Percentiles rank a stretch among this genome's conserved stretches.
Evolutionary conservation across 2,113 vertebrate genomes (phyloP).

Genomic region (Phasianus colchicus): DNA sequence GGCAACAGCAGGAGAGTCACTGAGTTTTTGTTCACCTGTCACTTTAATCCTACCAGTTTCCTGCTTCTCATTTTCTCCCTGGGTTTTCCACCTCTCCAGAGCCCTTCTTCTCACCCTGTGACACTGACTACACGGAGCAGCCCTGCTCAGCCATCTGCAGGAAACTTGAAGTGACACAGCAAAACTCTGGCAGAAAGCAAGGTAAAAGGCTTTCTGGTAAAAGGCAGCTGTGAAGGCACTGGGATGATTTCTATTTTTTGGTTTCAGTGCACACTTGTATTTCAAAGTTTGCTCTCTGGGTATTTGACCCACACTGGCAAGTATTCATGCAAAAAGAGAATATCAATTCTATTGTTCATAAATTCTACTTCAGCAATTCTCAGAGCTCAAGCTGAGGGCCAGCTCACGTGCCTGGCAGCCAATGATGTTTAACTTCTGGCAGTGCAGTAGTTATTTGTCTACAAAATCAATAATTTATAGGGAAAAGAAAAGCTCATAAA

Average conservation of each 20-base stretch:
- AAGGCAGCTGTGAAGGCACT: not conserved
- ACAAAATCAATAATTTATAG: constrained; percentile 60
- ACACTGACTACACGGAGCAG: not conserved
- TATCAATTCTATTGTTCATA: constrained; percentile 18
- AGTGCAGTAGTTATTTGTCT: constrained; percentile 25
- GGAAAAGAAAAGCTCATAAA: not conserved
- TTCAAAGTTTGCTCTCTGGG: constrained; percentile 21
- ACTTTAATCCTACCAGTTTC: not conserved
- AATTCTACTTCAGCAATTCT: constrained; percentile 42
- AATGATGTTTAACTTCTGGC: constrained; percentile 52
- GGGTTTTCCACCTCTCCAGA: constrained; percentile 9
- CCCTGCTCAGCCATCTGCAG: not conserved
- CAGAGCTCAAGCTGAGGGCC: constrained; percentile 33
- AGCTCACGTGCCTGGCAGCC: not conserved
- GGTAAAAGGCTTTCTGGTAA: not conserved
- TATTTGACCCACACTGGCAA: constrained; percentile 2
- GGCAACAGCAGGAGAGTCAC: not conserved
- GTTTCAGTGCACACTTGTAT: not conserved
- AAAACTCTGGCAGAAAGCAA: not conserved
- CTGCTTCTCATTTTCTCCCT: not conserved
- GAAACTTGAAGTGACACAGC: not conserved
- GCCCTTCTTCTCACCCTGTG: rapidly evolving
- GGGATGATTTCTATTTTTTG: not conserved
- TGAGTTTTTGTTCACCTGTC: not conserved
- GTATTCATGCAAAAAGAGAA: constrained; percentile 12